These are phyloP conservation scores for Nothobranchius furzeri DNA, from an alignment of 2,113 vertebrate species.

Conservation along the genomic window DNA sequence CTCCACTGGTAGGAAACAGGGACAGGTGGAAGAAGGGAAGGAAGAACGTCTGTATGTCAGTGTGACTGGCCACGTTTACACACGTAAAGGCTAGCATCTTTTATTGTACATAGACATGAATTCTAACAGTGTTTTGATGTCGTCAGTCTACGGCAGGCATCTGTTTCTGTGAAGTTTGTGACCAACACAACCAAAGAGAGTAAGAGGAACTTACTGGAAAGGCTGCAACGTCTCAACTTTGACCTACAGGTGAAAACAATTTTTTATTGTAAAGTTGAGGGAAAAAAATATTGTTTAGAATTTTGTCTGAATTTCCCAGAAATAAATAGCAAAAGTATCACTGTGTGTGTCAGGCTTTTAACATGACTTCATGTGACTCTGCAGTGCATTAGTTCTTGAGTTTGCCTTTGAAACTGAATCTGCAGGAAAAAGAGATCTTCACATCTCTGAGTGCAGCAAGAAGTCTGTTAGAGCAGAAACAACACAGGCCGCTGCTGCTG, in stretches of 20 bases:
- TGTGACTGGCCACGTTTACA: neutral
- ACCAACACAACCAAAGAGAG: conserved; percentile 98
- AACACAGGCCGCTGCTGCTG: conserved; percentile 87
- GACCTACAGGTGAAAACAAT: conserved; percentile 79
- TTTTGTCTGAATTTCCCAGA: neutral
- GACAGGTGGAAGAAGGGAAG: neutral
- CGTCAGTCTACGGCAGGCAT: conserved; percentile 82
- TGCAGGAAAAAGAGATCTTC: conserved; percentile 90
- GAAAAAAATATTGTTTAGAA: too few relatives aligned
- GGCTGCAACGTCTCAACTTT: conserved; percentile 85
- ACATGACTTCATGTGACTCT: too few relatives aligned
- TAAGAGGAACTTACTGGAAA: conserved; percentile 85
- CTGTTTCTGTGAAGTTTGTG: conserved; percentile 87
- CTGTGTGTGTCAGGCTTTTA: neutral
- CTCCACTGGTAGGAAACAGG: conserved; percentile 83
- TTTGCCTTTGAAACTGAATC: neutral
- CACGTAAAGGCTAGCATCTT: too few relatives aligned
- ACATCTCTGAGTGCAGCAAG: conserved; percentile 93
- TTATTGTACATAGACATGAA: neutral
- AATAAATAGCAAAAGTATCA: neutral
- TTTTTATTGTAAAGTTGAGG: neutral
- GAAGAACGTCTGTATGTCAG: neutral
- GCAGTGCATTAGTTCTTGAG: neutral
- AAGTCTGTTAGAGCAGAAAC: conserved; percentile 86
- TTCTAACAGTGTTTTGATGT: conserved; percentile 1